Evolutionary conservation across 2,797 vertebrate species (phyloP).

Genomic region (Bucorvus abyssinicus): DNA sequence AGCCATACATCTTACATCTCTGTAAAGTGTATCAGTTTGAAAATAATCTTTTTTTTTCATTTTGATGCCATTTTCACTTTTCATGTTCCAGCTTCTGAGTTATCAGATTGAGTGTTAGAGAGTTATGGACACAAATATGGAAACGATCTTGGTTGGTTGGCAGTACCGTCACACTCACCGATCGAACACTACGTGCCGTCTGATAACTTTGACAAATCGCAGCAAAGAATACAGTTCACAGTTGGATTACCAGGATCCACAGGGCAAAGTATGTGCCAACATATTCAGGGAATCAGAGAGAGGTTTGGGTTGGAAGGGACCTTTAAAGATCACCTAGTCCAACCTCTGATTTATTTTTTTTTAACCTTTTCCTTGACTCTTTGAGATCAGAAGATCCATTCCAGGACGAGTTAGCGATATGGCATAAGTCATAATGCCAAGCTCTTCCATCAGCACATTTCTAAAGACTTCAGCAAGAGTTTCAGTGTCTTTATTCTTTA

Average conservation of each 20-base stretch:
- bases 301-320: neutral
- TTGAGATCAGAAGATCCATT: neutral
- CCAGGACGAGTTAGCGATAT: neutral
- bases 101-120: slow-evolving; percentile 36
- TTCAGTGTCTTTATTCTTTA: neutral
- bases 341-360: neutral
- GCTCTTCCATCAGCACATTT: neutral
- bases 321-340: neutral
- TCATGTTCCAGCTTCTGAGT: neutral
- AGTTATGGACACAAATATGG: slow-evolving; percentile 26
- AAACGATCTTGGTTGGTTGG: neutral
- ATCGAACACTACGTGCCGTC: slow-evolving; percentile 29
- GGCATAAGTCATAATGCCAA: neutral
- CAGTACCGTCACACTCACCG: slow-evolving; percentile 24
- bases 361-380: neutral
- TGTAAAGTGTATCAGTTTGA: neutral
- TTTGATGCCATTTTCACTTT: slow-evolving; percentile 39
- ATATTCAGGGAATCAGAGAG: neutral
- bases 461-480: neutral
- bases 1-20: neutral
- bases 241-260: slow-evolving; percentile 44
- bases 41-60: slow-evolving; percentile 11
- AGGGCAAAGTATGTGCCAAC: slow-evolving; percentile 32
- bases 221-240: slow-evolving; percentile 40
- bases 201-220: slow-evolving; percentile 51